Percentiles rank a stretch among this genome's conserved stretches.
Evolutionary conservation across 2,113 vertebrate species (phyloP).

Genomic region (Hymenochirus boettgeri): DNA sequence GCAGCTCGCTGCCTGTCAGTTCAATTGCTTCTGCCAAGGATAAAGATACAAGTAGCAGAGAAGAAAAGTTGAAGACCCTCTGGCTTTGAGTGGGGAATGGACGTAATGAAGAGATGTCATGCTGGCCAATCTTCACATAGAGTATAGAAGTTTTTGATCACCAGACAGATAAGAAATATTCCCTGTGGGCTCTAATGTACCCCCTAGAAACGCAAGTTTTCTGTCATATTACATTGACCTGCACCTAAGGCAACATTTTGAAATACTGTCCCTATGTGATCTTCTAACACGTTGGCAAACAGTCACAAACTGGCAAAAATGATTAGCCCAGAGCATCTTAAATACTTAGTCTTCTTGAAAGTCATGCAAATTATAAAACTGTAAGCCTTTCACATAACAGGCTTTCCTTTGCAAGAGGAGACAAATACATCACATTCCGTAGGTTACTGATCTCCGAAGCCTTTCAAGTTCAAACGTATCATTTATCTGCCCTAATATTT

Average conservation of each 20-base stretch:
- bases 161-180: constrained; percentile 29
- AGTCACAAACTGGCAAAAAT: constrained; percentile 43
- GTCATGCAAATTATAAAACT: constrained; percentile 22
- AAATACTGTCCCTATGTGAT: constrained; percentile 40
- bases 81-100: constrained; percentile 36
- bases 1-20: constrained; percentile 39
- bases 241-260: constrained; percentile 33
- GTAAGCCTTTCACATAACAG: constrained; percentile 10
- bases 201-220: constrained; percentile 41
- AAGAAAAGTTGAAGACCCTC: constrained; percentile 36
- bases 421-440: no score
- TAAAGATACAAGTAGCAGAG: constrained; percentile 29
- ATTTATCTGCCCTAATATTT: no score
- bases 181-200: constrained; percentile 20
- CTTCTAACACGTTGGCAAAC: constrained; percentile 42
- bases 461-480: no score
- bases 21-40: constrained; percentile 42
- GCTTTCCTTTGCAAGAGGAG: no score
- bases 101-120: constrained; percentile 38
- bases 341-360: constrained; percentile 25
- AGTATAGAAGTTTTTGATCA: constrained; percentile 33
- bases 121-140: constrained; percentile 27
- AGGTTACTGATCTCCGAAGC: no score
- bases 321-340: constrained; percentile 36
- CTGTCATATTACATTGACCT: constrained; percentile 38